Evolutionary conservation across 2,113 vertebrate genomes (phyloP), one percentile per base, ranked within the genome.

Genomic region (Strix uralensis): DNA sequence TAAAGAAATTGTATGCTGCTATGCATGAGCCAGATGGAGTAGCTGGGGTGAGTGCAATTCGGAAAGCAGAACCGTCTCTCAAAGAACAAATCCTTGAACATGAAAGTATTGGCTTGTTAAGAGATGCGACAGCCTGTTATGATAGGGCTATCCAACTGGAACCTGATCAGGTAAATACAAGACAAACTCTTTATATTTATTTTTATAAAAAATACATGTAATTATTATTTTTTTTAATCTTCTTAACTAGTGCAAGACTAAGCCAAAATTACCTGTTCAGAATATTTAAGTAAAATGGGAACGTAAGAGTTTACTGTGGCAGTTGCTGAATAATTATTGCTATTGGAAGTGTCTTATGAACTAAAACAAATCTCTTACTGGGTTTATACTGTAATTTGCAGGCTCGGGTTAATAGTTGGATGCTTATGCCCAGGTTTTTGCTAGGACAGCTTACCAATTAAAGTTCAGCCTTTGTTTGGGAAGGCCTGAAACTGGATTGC

Each of bases 11-110:
- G 86, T 99, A 99, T 51, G 99, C 99, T 61, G 99, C 99, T 34
- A 99, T 99, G 99, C 99, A 99, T 8, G 99, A 99, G 94, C 99
- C 99, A 5, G 99, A 99, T 88, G 99, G 99, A 25, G 99, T 99
- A 67, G 99, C 99, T 36, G 99, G 99, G 10, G 99, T 99, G 34
- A 99, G 99, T 2, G 99, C 99, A 66, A 98, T 99, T 96, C 98
- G 99, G 87, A 99, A 99, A 94, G 99, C 99, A 84, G 99, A 99
- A 82, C 99, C 99, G 1, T 99, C 99, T 21, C 98, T 99, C 26
- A 98, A 99, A 86, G 99, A 99, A 71, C 99, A 99, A 97, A 99
- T 99, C 80, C 98, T 99, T 65, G 99, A 99, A 79, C 99, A 99
- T 12, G 99, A 99, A 97, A 99, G 99, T 91, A 99, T 99, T 74